A percentile compares a stretch with the other conserved stretches of the same genome.
Evolutionary conservation across 2,797 vertebrate species (phyloP).

Genomic region (Cyclura pinguis): DNA sequence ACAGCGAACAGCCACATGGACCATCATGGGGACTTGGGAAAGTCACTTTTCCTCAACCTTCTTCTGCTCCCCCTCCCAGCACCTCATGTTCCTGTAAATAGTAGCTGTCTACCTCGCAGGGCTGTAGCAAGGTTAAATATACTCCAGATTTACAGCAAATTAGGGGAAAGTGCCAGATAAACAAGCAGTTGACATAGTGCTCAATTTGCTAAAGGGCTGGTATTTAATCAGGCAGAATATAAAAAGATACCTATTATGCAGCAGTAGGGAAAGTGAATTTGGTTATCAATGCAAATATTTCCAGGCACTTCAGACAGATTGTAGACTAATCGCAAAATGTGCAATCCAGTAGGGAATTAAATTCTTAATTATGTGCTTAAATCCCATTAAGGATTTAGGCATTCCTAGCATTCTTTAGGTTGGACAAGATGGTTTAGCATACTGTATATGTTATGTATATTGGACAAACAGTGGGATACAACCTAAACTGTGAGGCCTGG

Average conservation of each 20-base stretch:
- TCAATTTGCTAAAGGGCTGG: constrained; percentile 35
- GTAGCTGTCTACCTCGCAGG: constrained; percentile 23
- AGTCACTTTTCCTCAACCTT: not conserved
- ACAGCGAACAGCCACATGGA: not conserved
- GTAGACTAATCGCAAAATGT: constrained; percentile 45
- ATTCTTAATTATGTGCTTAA: constrained; percentile 43
- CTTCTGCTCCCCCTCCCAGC: not conserved
- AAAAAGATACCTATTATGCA: constrained; percentile 35
- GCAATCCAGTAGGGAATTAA: constrained; percentile 41
- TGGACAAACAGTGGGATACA: not conserved
- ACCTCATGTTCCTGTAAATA: not conserved
- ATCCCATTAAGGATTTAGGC: constrained; percentile 4
- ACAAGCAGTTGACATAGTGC: constrained; percentile 25
- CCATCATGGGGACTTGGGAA: not conserved
- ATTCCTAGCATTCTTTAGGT: constrained; percentile 13
- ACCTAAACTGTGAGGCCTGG: not conserved
- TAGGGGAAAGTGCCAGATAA: constrained; percentile 39
- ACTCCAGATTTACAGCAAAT: constrained; percentile 18
- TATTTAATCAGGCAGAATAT: constrained; percentile 38
- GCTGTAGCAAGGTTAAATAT: constrained; percentile 12
- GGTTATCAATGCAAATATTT: constrained; percentile 45
- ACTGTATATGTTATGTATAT: not conserved
- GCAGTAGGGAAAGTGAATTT: constrained; percentile 20
- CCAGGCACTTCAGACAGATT: constrained; percentile 34
- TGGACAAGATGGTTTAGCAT: constrained; percentile 20